Conservation (phyloP, 2,797 vertebrate genomes). For the Typhlichthys eigenmanni region DNA sequence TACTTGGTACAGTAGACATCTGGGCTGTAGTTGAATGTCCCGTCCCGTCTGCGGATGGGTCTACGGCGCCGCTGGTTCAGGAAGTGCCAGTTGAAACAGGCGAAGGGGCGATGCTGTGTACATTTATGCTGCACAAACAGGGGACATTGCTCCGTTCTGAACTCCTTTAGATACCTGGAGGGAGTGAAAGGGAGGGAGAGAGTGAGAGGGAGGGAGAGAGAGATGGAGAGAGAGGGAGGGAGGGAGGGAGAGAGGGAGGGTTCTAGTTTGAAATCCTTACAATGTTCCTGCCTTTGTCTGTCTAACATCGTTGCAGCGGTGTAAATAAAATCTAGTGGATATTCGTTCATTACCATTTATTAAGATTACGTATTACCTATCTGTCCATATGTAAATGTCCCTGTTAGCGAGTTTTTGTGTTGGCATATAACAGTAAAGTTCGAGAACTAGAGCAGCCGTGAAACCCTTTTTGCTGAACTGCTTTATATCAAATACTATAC, state of each 20-base stretch:
- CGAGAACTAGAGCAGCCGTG: slow-evolving; percentile 64
- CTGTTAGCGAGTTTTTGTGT: neutral
- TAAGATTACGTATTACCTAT: too few species aligned
- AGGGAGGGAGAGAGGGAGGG: slow-evolving; percentile 8
- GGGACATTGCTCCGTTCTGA: slow-evolving; percentile 97
- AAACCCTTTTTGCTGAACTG: too few species aligned
- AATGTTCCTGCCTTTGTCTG: too few species aligned
- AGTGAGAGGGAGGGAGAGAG: neutral
- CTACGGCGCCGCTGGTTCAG: slow-evolving; percentile 95
- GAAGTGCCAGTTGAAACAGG: slow-evolving; percentile 99
- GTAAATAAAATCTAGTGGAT: too few species aligned
- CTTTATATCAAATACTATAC: too few species aligned
- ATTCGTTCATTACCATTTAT: too few species aligned
- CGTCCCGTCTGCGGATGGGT: slow-evolving; percentile 92
- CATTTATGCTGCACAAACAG: slow-evolving; percentile 99
- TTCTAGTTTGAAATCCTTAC: neutral
- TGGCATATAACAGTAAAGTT: slow-evolving; percentile 47
- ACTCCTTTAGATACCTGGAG: slow-evolving; percentile 97
- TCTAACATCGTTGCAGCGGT: too few species aligned
- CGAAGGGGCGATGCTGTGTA: slow-evolving; percentile 95
- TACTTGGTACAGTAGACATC: slow-evolving; percentile 98
- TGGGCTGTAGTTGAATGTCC: slow-evolving; percentile 98
- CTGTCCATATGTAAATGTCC: neutral
- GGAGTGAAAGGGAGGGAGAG: neutral
- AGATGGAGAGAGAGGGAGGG: slow-evolving; percentile 17